These are phyloP conservation scores for Danio aesculapii DNA, from an alignment of 2,797 vertebrate species.

Conservation along the genomic window DNA sequence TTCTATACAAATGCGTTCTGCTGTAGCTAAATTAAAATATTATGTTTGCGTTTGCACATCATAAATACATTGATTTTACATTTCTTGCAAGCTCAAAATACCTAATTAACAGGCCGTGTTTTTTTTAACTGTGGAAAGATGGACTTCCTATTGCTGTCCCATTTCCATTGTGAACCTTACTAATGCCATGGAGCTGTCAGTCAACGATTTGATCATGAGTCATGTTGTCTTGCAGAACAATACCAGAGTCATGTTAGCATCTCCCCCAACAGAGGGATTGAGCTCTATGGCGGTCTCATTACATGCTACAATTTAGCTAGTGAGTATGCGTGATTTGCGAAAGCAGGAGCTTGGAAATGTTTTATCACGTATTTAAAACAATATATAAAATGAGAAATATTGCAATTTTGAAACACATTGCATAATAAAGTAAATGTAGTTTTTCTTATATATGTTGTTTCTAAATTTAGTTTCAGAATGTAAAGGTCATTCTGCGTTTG, in stretches of 20 bases:
- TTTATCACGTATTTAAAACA: not conserved
- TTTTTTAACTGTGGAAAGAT: conserved; percentile 25
- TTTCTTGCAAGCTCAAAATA: not conserved
- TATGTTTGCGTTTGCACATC: too few species aligned
- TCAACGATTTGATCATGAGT: conserved; percentile 85
- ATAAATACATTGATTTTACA: too few species aligned
- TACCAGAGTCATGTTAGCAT: conserved; percentile 83
- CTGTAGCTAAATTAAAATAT: not conserved
- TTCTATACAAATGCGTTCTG: not conserved
- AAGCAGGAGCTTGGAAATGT: not conserved
- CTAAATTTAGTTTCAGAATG: not conserved
- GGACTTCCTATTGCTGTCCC: conserved; percentile 39
- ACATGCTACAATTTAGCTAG: conserved; percentile 16
- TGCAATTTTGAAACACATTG: not conserved
- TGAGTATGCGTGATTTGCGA: not conserved
- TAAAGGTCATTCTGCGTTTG: not conserved
- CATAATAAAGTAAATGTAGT: too few species aligned
- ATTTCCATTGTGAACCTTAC: conserved; percentile 41
- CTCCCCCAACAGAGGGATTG: conserved; percentile 70
- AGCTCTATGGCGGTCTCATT: conserved; percentile 29
- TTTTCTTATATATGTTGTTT: not conserved
- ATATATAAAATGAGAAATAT: not conserved
- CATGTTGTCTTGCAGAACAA: conserved; percentile 87
- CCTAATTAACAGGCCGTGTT: conserved; percentile 27
- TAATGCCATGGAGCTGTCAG: conserved; percentile 79